Base-by-base conservation (phyloP, 2,113 vertebrate genomes). In the Falco punctatus region DNA sequence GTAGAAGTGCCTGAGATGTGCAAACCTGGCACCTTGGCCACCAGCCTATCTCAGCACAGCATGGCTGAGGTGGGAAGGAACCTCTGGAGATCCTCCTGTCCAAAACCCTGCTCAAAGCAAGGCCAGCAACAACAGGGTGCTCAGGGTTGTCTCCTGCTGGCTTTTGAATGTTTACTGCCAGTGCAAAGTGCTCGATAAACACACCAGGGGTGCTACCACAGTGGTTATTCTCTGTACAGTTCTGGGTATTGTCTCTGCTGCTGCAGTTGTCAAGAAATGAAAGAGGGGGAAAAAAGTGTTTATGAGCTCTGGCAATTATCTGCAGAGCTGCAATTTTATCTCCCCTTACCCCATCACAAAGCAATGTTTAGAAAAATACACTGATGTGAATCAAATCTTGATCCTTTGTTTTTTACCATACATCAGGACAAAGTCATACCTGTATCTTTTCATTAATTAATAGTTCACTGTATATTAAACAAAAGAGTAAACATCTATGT, bases 201-300 rank as follows among this genome's bases (percentile, higher is more conserved):
- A 70, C 38, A 28, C 24, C 48, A 24, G 46, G 64, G 49, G 51
- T 74, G 48, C 38, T 91, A 8, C n/a, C 1, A 0, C 82, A 38
- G 79, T 23, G 1, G 40, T 79, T 58, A 49, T 52, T 86, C 77
- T 58, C 85, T 33, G 15, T 59, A 49, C 48, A 21, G 72, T 58
- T 85, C 90, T 95, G 85, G 83, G 57, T 92, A 82, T 74, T 71
- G 62, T 96, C 91, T 90, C 49, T 81, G 70, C 83, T 92, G 73
- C 75, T 90, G 84, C 69, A 88, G 81, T 28, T 88, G 77, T 81
- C 86, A 95, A 35, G 4, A 96, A 94, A 86, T 84, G 40, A 89
- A 90, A 91, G 67, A 40, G 46, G 17, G 15, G 2, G 12, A 12
- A 12, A 27, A 20, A 51, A 69, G n/a, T 52, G 55, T 71, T 90